These are phyloP conservation scores for Mirounga angustirostris DNA, from an alignment of 2,113 vertebrate genomes.

Conservation along the genomic window DNA sequence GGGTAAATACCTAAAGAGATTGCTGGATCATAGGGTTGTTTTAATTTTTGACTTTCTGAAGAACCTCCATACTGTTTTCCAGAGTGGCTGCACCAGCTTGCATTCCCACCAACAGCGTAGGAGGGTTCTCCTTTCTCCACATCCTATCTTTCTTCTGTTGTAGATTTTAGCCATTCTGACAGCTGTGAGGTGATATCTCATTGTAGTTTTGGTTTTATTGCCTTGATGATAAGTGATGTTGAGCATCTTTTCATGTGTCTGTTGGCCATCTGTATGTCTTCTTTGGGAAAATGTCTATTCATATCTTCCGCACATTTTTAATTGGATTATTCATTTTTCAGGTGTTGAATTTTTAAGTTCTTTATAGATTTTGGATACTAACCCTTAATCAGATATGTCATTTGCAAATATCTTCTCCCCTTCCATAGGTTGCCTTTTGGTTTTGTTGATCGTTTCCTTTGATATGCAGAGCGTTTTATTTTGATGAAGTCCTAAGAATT, in stretches of 20 bases:
- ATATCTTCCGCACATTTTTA: not conserved
- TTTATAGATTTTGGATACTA: not conserved
- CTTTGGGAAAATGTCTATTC: not conserved
- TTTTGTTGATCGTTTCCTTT: not conserved
- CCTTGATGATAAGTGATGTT: not conserved
- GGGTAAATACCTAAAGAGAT: not conserved
- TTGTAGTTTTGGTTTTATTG: not conserved
- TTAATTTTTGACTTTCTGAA: not conserved
- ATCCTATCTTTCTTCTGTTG: not conserved
- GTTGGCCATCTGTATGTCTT: not conserved
- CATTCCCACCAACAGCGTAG: not conserved
- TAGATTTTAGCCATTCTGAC: not conserved
- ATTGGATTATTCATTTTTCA: not conserved
- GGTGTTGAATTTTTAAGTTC: not conserved
- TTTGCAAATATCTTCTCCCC: not conserved
- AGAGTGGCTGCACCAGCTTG: not conserved
- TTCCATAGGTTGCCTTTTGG: not conserved
- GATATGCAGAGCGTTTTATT: not conserved
- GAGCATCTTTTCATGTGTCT: not conserved
- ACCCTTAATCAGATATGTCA: not conserved
- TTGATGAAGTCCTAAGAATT: not conserved
- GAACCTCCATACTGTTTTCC: not conserved
- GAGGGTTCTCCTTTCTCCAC: not conserved
- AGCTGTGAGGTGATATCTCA: not conserved
- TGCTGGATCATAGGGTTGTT: not conserved